Conservation (phyloP, 2,797 vertebrate genomes). For the Channallabes apus region DNA sequence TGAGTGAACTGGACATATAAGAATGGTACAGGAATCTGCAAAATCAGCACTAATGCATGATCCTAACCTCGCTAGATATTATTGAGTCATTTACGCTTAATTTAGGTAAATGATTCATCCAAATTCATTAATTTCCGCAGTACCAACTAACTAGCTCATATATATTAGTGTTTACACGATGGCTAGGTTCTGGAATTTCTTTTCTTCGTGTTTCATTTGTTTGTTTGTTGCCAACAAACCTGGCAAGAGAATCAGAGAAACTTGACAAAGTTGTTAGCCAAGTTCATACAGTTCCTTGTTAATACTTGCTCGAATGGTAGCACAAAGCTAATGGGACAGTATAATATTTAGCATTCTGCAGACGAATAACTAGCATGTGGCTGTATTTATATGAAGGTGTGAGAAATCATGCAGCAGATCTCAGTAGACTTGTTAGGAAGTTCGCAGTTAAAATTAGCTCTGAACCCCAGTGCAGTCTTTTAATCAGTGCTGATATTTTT, state of each 20-base stretch:
- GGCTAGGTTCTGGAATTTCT: not conserved
- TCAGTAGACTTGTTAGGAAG: conserved; percentile 16
- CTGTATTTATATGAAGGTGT: not conserved
- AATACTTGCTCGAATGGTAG: not conserved
- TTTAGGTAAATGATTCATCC: not conserved
- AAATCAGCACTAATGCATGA: not conserved
- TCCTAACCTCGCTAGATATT: not conserved
- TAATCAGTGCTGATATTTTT: conserved; percentile 23
- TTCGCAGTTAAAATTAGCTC: conserved; percentile 9
- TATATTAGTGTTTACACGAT: not conserved
- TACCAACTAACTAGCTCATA: not conserved
- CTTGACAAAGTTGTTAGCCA: not conserved
- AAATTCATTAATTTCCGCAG: not conserved
- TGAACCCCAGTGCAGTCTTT: not conserved
- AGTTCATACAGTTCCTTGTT: not conserved
- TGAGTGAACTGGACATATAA: not conserved
- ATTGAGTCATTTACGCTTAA: not conserved
- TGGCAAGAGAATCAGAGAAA: not conserved
- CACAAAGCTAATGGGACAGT: not conserved
- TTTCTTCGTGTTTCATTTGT: not conserved
- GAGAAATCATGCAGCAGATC: not conserved
- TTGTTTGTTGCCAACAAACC: not conserved
- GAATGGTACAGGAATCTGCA: not conserved
- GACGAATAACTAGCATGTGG: not conserved
- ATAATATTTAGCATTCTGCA: too few species aligned